Percentiles rank a stretch among this genome's conserved stretches.
phyloP scores from a whole-genome alignment of 2,888 invertebrate species.

The Argynnis bischoffii region DNA sequence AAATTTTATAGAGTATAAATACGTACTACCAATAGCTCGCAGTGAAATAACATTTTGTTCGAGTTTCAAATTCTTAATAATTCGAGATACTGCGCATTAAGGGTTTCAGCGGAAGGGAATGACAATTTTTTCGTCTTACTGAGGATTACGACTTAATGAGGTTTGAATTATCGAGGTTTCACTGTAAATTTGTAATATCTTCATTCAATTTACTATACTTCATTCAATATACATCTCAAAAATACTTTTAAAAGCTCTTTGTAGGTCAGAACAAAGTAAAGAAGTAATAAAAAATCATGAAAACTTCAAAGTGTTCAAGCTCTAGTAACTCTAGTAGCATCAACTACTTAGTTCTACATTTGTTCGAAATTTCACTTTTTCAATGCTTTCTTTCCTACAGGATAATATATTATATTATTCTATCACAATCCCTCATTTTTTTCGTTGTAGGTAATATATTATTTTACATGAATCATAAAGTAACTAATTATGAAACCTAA shows the following conservation, averaged over 20 bases:
- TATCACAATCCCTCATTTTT: too few species aligned
- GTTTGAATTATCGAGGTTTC: not conserved
- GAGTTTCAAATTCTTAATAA: not conserved
- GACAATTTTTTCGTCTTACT: not conserved
- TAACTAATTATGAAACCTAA: too few species aligned
- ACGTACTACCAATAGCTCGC: not conserved
- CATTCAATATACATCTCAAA: not conserved
- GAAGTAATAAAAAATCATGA: conserved; percentile 12
- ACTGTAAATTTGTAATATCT: not conserved
- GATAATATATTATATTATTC: too few species aligned
- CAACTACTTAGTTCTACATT: conserved; percentile 13
- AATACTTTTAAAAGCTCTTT: conserved; percentile 2
- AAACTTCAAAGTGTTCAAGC: conserved; percentile 6
- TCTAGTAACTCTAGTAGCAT: conserved; percentile 11
- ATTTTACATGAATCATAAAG: too few species aligned
- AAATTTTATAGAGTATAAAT: too few species aligned
- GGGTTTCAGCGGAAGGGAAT: not conserved
- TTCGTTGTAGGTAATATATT: too few species aligned
- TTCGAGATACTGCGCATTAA: not conserved
- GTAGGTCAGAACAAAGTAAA: conserved; percentile 6
- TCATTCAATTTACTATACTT: too few species aligned
- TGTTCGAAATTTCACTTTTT: not conserved
- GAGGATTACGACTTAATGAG: not conserved
- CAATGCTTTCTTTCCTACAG: conserved; percentile 1
- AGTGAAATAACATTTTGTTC: not conserved